A percentile compares a stretch with the other conserved stretches of the same genome.
These are phyloP conservation scores for Tipula unca DNA, from an alignment of 2,888 invertebrate species.

Conservation along the genomic window DNA sequence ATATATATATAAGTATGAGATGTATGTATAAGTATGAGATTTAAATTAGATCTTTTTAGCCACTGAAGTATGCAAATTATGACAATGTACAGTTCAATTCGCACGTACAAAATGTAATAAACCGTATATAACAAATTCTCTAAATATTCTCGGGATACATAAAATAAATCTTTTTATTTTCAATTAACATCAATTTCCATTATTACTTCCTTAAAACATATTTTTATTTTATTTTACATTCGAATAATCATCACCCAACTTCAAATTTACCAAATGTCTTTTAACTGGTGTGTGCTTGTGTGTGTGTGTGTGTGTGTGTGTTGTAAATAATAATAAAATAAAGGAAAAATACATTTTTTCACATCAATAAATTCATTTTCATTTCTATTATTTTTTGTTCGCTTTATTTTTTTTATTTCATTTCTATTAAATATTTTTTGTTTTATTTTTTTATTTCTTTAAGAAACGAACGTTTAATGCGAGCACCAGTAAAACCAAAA, in stretches of 20 bases:
- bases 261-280: not conserved
- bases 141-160: not conserved
- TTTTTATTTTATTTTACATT: not conserved
- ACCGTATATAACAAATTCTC: not conserved
- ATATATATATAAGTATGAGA: too few relatives aligned
- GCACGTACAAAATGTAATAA: not conserved
- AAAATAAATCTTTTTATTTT: not conserved
- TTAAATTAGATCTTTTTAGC: too few relatives aligned
- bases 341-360: not conserved
- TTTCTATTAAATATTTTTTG: not conserved
- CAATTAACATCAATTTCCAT: not conserved
- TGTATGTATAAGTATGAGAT: too few relatives aligned
- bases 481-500: not conserved
- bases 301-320: not conserved
- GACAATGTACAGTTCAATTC: not conserved
- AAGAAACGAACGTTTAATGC: not conserved
- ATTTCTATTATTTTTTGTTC: not conserved
- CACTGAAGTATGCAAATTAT: not conserved
- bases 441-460: not conserved
- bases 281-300: not conserved
- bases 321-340: not conserved
- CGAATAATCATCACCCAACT: not conserved
- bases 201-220: not conserved
- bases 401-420: not conserved
- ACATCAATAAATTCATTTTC: conserved; percentile 14